phyloP scores from a whole-genome alignment of 1,140 invertebrate species.

The Drosophila triauraria region DNA sequence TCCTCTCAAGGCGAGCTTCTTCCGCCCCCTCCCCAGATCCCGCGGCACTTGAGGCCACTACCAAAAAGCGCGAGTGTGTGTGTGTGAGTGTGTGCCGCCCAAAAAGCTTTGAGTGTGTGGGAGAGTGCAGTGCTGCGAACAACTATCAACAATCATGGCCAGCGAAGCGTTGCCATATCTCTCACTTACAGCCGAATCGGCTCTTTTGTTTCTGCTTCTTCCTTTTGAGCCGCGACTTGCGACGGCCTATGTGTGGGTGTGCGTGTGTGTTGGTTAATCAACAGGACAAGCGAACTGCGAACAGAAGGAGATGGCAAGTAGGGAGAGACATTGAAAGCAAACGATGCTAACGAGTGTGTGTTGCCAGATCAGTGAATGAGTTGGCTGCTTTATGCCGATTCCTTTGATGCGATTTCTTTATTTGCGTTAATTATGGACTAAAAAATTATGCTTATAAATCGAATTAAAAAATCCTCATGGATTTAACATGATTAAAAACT shows the following conservation, averaged over 20 bases:
- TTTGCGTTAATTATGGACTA: background rate
- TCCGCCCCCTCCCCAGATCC: background rate
- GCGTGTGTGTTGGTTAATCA: constrained; percentile 31
- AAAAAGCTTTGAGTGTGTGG: constrained; percentile 30
- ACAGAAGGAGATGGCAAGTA: too few species aligned
- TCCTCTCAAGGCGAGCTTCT: constrained; percentile 10
- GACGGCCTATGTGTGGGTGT: constrained; percentile 9
- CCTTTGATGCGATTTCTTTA: background rate
- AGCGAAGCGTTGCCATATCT: constrained; percentile 74
- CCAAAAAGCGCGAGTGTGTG: background rate
- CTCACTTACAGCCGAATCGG: constrained; percentile 26
- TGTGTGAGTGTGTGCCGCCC: constrained; percentile 21
- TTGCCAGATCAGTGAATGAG: constrained; percentile 5
- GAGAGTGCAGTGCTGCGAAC: constrained; percentile 29
- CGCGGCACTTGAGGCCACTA: constrained; percentile 19
- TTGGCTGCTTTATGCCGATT: too few species aligned
- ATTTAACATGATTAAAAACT: background rate
- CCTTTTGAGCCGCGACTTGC: constrained; percentile 13
- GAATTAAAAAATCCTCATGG: background rate
- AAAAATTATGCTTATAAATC: background rate
- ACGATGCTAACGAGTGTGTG: constrained; percentile 2
- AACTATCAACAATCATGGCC: constrained; percentile 73
- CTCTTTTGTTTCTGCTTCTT: constrained; percentile 44
- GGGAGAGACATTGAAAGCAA: background rate
- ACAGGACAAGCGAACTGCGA: constrained; percentile 5